Conservation (phyloP, 2,888 invertebrate genomes). For the Rhamphomyia laevipes region DNA sequence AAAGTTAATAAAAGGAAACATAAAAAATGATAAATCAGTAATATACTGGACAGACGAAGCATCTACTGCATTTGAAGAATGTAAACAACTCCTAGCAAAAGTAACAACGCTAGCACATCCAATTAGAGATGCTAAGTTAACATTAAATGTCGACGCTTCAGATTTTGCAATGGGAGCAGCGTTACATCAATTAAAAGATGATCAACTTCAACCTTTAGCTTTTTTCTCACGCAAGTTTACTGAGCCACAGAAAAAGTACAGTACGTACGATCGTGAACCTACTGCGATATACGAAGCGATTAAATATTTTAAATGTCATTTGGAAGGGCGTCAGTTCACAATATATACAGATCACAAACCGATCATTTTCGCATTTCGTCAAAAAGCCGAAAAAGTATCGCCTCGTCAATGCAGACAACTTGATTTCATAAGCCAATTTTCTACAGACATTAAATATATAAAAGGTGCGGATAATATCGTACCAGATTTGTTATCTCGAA, state of each 20-base stretch:
- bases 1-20: too few species aligned
- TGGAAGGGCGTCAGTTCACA: too few species aligned
- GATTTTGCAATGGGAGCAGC: constrained; percentile 28
- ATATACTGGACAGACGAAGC: not conserved
- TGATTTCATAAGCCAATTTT: constrained; percentile 17
- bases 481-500: too few species aligned
- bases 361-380: constrained; percentile 20
- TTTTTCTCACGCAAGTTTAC: too few species aligned
- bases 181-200: too few species aligned
- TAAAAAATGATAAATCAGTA: not conserved
- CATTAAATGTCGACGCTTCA: constrained; percentile 19
- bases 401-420: constrained; percentile 26
- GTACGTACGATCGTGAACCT: constrained; percentile 28
- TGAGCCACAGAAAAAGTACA: too few species aligned
- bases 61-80: too few species aligned
- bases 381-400: constrained; percentile 15
- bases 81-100: not conserved
- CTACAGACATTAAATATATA: too few species aligned
- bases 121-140: constrained; percentile 11
- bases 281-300: constrained; percentile 28
- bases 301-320: constrained; percentile 26
- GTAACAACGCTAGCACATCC: not conserved
- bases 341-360: constrained; percentile 28
- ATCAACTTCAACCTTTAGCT: too few species aligned
- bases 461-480: too few species aligned